Conservation (phyloP, 1,140 invertebrate species). For the Drosophila sp. region DNA sequence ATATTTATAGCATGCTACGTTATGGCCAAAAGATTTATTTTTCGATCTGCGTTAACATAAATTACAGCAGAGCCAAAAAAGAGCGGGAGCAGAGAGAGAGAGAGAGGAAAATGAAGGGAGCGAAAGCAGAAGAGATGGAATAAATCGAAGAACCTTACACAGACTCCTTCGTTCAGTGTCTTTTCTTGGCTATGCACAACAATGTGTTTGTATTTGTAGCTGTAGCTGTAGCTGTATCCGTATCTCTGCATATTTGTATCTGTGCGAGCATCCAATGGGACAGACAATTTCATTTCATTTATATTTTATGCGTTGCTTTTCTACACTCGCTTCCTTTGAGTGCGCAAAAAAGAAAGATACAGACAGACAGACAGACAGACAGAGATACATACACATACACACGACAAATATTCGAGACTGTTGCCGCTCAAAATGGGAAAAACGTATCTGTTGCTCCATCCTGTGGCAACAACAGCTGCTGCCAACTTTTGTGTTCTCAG, state of each 20-base stretch:
- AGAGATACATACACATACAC: slow-evolving; percentile 20
- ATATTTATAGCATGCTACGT: slow-evolving; percentile 50
- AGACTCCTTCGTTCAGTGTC: slow-evolving; percentile 26
- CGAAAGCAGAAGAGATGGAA: slow-evolving; percentile 1
- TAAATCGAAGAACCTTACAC: slow-evolving; percentile 48
- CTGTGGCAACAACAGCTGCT: slow-evolving; percentile 76
- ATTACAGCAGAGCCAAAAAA: slow-evolving; percentile 51
- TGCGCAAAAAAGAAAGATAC: slow-evolving; percentile 47
- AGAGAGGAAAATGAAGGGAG: slow-evolving; percentile 4
- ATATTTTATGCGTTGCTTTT: slow-evolving; percentile 56
- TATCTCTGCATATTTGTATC: slow-evolving; percentile 3
- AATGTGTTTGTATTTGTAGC: slow-evolving; percentile 32
- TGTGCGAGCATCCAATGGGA: slow-evolving; percentile 30
- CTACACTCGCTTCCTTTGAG: slow-evolving; percentile 42
- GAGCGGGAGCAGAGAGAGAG: slow-evolving; percentile 15
- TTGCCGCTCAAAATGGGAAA: slow-evolving; percentile 52
- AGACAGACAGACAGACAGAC: slow-evolving; percentile 38
- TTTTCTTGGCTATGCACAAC: slow-evolving; percentile 30
- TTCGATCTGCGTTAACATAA: slow-evolving; percentile 76
- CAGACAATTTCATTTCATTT: slow-evolving; percentile 65
- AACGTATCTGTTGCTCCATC: slow-evolving; percentile 78
- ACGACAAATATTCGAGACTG: slow-evolving; percentile 15
- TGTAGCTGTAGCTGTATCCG: slow-evolving; percentile 23
- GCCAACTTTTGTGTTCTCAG: slow-evolving; percentile 59
- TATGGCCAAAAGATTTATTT: slow-evolving; percentile 70